phyloP scores from a whole-genome alignment of 2,113 vertebrate species.

The Lepisosteus oculatus region DNA sequence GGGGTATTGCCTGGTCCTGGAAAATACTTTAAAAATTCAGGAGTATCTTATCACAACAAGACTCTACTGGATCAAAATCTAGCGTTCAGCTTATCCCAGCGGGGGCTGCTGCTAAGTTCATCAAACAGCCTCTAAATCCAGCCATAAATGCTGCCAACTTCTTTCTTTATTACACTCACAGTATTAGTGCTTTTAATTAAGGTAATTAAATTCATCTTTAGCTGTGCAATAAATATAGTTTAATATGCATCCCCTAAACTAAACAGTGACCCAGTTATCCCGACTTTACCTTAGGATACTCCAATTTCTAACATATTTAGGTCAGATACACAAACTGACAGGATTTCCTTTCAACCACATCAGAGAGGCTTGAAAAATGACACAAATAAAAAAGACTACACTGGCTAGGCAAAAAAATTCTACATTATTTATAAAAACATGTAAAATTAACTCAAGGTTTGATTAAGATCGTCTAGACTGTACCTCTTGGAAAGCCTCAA shows the following conservation, averaged over 20 bases:
- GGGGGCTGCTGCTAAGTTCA: constrained; percentile 56
- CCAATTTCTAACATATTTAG: not conserved
- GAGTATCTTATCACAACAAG: too few species aligned
- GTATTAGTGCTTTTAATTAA: constrained; percentile 77
- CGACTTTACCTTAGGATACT: constrained; percentile 15
- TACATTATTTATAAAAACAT: constrained; percentile 44
- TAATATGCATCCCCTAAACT: constrained; percentile 36
- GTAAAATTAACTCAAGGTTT: constrained; percentile 31
- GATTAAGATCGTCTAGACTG: constrained; percentile 34
- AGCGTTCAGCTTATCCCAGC: constrained; percentile 12
- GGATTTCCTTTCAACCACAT: not conserved
- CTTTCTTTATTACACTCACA: constrained; percentile 49
- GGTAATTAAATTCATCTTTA: constrained; percentile 68
- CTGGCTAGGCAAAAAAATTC: not conserved
- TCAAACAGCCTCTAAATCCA: constrained; percentile 62
- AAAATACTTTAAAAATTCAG: too few species aligned
- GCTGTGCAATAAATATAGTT: constrained; percentile 36
- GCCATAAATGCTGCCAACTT: constrained; percentile 63
- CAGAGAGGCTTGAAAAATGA: not conserved
- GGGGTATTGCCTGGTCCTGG: too few species aligned
- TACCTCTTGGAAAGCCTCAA: constrained; percentile 32
- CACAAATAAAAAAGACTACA: not conserved
- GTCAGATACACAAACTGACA: not conserved
- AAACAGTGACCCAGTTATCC: constrained; percentile 42
- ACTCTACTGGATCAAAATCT: too few species aligned